Evolutionary conservation across 1,140 invertebrate species (phyloP), one percentile per base, ranked within the genome.

Genomic region (Zaprionus africanus): DNA sequence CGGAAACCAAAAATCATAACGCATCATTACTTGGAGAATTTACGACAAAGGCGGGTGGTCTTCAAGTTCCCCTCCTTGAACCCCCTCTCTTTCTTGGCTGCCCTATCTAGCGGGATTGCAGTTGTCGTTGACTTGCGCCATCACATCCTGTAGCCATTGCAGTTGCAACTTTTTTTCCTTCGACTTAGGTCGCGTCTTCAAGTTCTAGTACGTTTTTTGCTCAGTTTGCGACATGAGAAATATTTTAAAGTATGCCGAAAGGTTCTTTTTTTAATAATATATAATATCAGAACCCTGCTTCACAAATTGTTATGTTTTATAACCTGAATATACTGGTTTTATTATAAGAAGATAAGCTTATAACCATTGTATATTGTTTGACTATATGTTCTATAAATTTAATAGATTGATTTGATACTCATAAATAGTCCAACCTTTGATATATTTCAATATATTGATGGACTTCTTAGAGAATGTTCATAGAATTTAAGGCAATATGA

Each of bases 1-100:
- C 85, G 85, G 86, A 90, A 80, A 82, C 77, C 81, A 76, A 91
- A 88, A 90, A 90, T 91, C 90, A 91, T 91, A 91, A 91, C 90
- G 90, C 90, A 81, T 91, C 84, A 91, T 91, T 91, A 90, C 90
- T 82, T 91, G 64, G 73, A 49, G 73, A 90, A 91, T 91, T 91
- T 91, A 91, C 83, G 85, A 82, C 12, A 59, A 19, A 51, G 46
- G 24, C 46, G 19, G 49, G 31, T 11, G 57, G 31, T 11, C 46
- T 17, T 12, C 34, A 11, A 17, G n/a, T 46, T n/a, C 41, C n/a
- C 4, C 41, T 46, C 5, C 38, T 15, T n/a, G 1, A 2, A n/a
- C 22, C 22, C 1, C 34, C 22, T 17, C n/a, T 12, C 11, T 22
- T 9, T 9, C 19, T n/a, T 19, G 15, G 17, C 41, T 41, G 3